Evolutionary conservation across 1,140 invertebrate genomes (phyloP), one percentile per base, ranked within the genome.

Genomic region (Paramacrobiotus metropolitanus): DNA sequence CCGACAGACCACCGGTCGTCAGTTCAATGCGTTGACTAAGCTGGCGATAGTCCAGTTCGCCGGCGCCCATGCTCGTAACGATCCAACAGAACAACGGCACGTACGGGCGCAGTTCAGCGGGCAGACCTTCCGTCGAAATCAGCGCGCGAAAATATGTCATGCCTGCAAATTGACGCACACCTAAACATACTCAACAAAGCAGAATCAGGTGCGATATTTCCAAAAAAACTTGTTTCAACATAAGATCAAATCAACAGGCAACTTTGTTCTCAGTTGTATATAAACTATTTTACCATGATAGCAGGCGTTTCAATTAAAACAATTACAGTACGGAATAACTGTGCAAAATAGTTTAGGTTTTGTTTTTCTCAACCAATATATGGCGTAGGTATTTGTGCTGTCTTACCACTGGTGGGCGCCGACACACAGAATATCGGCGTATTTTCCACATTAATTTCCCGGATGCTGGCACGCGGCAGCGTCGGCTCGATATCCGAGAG

Each of bases 131-230:
- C 0, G 82, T 81, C 67, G 83, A 82, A 0, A 71, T 65, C 30
- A 92, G 72, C 24, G 81, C 83, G 67, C 82, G 79, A 31, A 92
- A 83, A 71, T 94, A 93, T 2, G 82, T 83, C 1, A 94, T 77
- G n/a, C n/a, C n/a, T n/a, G n/a, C n/a, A n/a, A n/a, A n/a, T n/a
- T n/a, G n/a, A n/a, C n/a, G n/a, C n/a, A n/a, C n/a, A n/a, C n/a
- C n/a, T n/a, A n/a, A n/a, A n/a, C n/a, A n/a, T n/a, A n/a, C n/a
- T n/a, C n/a, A n/a, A n/a, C n/a, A n/a, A n/a, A n/a, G n/a, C n/a
- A n/a, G n/a, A n/a, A n/a, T n/a, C n/a, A n/a, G n/a, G n/a, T n/a
- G n/a, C n/a, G n/a, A n/a, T n/a, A n/a, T n/a, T n/a, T n/a, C n/a
- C n/a, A n/a, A n/a, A n/a, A n/a, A n/a, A n/a, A n/a, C n/a, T n/a